These are phyloP conservation scores for Echiichthys vipera DNA, from an alignment of 2,797 vertebrate species.

Conservation along the genomic window DNA sequence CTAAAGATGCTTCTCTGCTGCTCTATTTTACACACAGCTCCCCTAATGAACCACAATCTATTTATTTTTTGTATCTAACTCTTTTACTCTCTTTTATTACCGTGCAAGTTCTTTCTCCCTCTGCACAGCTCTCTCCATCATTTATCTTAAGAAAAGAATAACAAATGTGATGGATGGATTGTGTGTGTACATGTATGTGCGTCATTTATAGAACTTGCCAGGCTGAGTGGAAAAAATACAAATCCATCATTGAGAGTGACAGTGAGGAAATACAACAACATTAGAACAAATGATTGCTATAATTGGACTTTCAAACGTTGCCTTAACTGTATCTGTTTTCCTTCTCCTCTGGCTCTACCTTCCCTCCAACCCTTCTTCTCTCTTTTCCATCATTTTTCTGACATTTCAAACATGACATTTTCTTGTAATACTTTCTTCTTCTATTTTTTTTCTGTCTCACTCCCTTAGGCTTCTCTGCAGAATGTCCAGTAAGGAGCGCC, in stretches of 20 bases:
- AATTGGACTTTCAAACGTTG: conserved; percentile 20
- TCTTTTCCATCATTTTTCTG: conserved; percentile 3
- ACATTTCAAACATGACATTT: conserved; percentile 4
- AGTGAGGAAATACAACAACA: conserved; percentile 42
- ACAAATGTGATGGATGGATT: conserved; percentile 40
- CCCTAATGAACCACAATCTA: conserved; percentile 10
- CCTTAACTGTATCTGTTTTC: conserved; percentile 17
- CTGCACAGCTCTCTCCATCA: background rate
- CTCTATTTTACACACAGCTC: background rate
- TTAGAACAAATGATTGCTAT: conserved; percentile 44
- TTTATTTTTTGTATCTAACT: conserved; percentile 1
- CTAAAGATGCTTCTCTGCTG: conserved; percentile 14
- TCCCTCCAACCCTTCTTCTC: background rate
- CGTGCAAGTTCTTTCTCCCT: background rate
- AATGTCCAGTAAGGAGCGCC: conserved; percentile 99
- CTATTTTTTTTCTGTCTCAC: conserved; percentile 36
- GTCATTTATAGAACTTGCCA: conserved; percentile 18
- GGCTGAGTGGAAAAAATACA: conserved; percentile 17
- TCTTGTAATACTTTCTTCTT: conserved; percentile 27
- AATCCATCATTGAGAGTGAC: conserved; percentile 45
- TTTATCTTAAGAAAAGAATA: conserved; percentile 17
- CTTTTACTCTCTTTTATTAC: background rate
- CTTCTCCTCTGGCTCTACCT: background rate
- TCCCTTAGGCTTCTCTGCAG: conserved; percentile 98
- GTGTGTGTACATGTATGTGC: conserved; percentile 20